Percentiles rank a stretch among this genome's conserved stretches.
These are phyloP conservation scores for Knipowitschia caucasica DNA, from an alignment of 2,797 vertebrate species.

Conservation along the genomic window DNA sequence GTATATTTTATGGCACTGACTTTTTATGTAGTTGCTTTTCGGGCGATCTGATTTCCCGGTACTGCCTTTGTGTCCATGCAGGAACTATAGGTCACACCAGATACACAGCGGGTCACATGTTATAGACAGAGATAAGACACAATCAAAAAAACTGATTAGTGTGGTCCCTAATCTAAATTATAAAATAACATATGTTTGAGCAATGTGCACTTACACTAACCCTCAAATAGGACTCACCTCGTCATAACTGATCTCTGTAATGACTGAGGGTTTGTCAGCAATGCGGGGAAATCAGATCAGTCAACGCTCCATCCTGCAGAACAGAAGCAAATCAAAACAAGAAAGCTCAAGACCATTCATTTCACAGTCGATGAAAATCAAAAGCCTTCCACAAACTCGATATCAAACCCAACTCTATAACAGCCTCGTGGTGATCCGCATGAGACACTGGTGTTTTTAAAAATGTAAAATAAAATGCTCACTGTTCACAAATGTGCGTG, in stretches of 20 bases:
- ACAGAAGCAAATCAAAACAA: background rate
- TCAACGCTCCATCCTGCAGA: background rate
- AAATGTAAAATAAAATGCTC: constrained; percentile 8
- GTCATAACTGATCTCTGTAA: background rate
- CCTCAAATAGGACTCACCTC: background rate
- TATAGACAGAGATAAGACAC: background rate
- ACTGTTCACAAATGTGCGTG: constrained; percentile 8
- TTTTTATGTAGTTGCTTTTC: constrained; percentile 24
- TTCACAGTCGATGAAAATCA: constrained; percentile 15
- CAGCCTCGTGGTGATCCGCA: constrained; percentile 15
- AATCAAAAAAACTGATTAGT: background rate
- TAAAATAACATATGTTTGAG: background rate
- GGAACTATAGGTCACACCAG: background rate
- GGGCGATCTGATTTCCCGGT: constrained; percentile 22
- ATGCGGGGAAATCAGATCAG: constrained; percentile 4
- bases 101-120: background rate
- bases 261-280: background rate
- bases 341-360: background rate
- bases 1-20: constrained; percentile 23
- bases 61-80: constrained; percentile 1
- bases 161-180: background rate
- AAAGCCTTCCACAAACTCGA: constrained; percentile 7
- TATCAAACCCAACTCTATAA: background rate
- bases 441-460: constrained; percentile 26
- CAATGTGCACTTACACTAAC: background rate